Conservation (phyloP, 2,797 vertebrate genomes). For the Danio kyathit region DNA sequence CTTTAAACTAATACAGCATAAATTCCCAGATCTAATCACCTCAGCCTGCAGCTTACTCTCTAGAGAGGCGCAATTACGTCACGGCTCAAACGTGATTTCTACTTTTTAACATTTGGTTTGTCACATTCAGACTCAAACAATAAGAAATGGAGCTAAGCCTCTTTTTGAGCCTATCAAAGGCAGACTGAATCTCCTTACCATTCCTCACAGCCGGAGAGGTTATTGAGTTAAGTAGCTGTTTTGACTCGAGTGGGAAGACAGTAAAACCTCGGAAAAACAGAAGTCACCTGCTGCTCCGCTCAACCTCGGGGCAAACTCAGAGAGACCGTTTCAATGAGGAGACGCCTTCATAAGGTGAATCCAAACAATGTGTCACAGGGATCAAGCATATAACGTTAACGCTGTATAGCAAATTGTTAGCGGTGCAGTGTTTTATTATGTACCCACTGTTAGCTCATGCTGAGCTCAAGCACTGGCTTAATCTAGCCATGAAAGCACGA, state of each 20-base stretch:
- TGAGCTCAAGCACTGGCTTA: slow-evolving; percentile 66
- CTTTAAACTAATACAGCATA: slow-evolving; percentile 20
- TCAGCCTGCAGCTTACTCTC: not conserved
- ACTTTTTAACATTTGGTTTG: slow-evolving; percentile 17
- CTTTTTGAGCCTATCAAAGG: slow-evolving; percentile 64
- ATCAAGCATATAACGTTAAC: slow-evolving; percentile 67
- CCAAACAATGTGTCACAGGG: slow-evolving; percentile 63
- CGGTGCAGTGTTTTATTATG: slow-evolving; percentile 73
- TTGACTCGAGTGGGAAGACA: slow-evolving; percentile 64
- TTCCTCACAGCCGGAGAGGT: slow-evolving; percentile 67
- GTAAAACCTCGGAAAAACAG: slow-evolving; percentile 69
- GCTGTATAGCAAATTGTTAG: slow-evolving; percentile 69
- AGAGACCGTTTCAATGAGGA: slow-evolving; percentile 58
- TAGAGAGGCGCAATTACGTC: slow-evolving; percentile 6
- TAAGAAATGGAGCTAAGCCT: slow-evolving; percentile 20
- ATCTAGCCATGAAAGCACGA: slow-evolving; percentile 67
- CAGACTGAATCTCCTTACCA: slow-evolving; percentile 61
- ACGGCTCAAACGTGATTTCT: not conserved
- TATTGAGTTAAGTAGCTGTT: slow-evolving; percentile 73
- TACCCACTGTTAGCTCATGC: slow-evolving; percentile 71
- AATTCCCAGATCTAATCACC: slow-evolving; percentile 27
- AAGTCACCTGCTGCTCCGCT: slow-evolving; percentile 66
- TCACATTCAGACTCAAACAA: slow-evolving; percentile 33
- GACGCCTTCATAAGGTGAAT: slow-evolving; percentile 49
- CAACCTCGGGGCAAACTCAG: slow-evolving; percentile 56